Conservation (phyloP, 2,113 vertebrate genomes). For the Ranitomeya variabilis region DNA sequence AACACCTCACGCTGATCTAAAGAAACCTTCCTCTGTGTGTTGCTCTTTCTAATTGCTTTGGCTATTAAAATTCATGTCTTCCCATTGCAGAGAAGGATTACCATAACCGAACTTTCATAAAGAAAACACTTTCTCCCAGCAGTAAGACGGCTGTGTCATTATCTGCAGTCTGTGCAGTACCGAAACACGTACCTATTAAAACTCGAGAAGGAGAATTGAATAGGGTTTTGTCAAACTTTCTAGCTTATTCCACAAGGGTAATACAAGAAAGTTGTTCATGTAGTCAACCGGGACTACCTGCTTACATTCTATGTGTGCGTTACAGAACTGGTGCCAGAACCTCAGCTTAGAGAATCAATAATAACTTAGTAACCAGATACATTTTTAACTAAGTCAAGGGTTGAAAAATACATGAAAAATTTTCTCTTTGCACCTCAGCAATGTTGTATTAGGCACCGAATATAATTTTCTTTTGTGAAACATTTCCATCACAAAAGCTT, state of each 20-base stretch:
- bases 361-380: not conserved
- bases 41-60: constrained; percentile 23
- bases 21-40: constrained; percentile 7
- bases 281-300: not conserved
- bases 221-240: not conserved
- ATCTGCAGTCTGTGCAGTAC: constrained; percentile 20
- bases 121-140: constrained; percentile 17
- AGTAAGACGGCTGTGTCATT: constrained; percentile 14
- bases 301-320: not conserved
- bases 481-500: too few relatives aligned
- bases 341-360: not conserved
- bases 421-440: too few relatives aligned
- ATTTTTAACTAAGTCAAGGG: not conserved
- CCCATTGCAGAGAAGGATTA: constrained; percentile 34
- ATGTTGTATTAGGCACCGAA: too few relatives aligned
- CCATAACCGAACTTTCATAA: constrained; percentile 31
- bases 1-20: constrained; percentile 13
- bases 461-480: not conserved
- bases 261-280: constrained; percentile 6
- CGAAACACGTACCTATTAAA: constrained; percentile 7
- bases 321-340: not conserved
- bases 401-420: too few relatives aligned
- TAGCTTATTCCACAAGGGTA: not conserved
- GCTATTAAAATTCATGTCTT: constrained; percentile 51
- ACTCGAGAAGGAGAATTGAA: not conserved